Evolutionary conservation across 1,140 invertebrate genomes (phyloP), one percentile per base, ranked within the genome.

Genomic region (Grapholita molesta): DNA sequence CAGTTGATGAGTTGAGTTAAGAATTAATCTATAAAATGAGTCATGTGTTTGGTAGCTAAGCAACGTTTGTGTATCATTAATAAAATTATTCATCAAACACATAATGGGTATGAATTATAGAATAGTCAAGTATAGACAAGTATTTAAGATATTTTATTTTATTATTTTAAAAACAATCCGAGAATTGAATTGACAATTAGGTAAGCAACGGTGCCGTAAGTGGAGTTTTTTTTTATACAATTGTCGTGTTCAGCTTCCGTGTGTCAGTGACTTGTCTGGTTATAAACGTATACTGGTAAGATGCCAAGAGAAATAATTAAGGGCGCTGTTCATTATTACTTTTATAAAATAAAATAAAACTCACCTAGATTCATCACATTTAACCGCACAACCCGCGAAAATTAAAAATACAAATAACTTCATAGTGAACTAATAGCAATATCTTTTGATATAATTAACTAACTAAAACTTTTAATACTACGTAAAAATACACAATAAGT

Each of bases 311-410:
- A 48, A 21, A 18, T 8, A 7, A 48, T 48, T 48, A 48, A 48
- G 42, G 42, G 7, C n/a, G 18, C 15, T 21, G 15, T 61, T 28
- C 25, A 2, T 28, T 28, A 12, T 25, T 61, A n/a, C 9, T 18
- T 28, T 25, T 23, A 28, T 6, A n/a, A 48, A 48, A 21, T 21
- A 48, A 48, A n/a, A 52, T 3, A 33, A 12, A 38, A 75, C 73
- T 66, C 76, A 86, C 84, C 82, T 78, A 6, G 72, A 67, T 76
- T 84, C 79, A 69, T 87, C 82, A 68, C 82, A 86, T 70, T 66
- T 80, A n/a, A 86, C 85, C 24, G 81, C 78, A 70, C 70, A 84
- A 28, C 75, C 76, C 70, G 75, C 78, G 69, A 87, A 78, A 69
- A 87, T 55, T 11, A 83, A 66, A 71, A 83, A 80, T 55, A 84